phyloP scores from a whole-genome alignment of 1,140 invertebrate species.

The Samia ricini region DNA sequence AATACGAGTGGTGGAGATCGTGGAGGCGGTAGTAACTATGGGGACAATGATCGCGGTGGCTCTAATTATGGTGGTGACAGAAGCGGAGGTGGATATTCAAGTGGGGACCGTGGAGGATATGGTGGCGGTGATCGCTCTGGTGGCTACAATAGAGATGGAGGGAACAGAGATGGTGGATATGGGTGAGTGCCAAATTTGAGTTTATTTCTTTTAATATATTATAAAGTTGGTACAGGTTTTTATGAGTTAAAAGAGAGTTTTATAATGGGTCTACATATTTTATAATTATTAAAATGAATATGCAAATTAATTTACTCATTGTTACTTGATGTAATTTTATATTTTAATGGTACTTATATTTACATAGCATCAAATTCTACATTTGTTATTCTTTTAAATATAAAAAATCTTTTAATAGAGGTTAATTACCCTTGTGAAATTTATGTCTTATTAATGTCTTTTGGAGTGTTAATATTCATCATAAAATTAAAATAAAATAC shows the following conservation, averaged over 20 bases:
- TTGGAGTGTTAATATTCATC: no score
- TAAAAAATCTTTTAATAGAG: no score
- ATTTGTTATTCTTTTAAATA: no score
- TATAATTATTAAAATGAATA: no score
- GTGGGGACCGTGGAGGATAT: constrained; percentile 64
- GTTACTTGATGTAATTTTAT: no score
- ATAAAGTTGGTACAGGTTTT: neutral
- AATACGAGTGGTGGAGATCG: constrained; percentile 48
- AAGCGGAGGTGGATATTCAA: constrained; percentile 50
- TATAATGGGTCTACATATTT: no score
- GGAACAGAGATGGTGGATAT: constrained; percentile 69
- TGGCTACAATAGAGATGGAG: constrained; percentile 70
- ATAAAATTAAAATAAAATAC: no score
- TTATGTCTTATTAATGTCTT: no score
- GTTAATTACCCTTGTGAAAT: no score
- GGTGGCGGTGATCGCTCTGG: constrained; percentile 71
- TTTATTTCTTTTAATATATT: neutral
- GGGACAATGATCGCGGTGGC: constrained; percentile 53
- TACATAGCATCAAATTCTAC: no score
- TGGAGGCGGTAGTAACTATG: constrained; percentile 45
- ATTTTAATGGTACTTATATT: no score
- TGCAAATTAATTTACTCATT: no score
- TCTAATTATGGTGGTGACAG: constrained; percentile 41
- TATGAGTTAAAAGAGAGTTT: neutral
- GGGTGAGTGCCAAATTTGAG: constrained; percentile 50